Conservation (phyloP, 35 echinoderm and acorn worm species). For the Heliocidaris tuberculata region DNA sequence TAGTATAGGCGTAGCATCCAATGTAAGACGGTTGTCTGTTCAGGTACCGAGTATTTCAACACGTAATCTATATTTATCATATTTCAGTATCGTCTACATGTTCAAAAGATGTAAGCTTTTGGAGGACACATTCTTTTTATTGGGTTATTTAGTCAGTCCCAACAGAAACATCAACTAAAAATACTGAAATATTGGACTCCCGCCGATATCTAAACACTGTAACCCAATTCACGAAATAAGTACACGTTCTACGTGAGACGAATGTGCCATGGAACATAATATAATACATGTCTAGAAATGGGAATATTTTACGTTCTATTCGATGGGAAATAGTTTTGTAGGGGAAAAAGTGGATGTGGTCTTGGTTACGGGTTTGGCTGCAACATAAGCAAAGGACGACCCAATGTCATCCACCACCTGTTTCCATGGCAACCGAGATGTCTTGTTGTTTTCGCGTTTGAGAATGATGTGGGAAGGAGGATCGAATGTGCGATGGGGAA, state of each 20-base stretch:
- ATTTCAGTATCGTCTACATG: too few relatives aligned
- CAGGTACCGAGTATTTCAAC: too few relatives aligned
- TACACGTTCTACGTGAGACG: neutral
- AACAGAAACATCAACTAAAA: neutral
- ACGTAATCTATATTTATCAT: too few relatives aligned
- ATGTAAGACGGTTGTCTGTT: too few relatives aligned
- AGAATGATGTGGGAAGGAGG: neutral
- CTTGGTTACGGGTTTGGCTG: neutral
- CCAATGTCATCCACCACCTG: neutral
- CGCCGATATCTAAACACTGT: neutral
- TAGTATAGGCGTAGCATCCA: neutral
- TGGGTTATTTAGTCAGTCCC: neutral
- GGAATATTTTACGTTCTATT: neutral
- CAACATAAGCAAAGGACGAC: neutral
- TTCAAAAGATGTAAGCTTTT: neutral
- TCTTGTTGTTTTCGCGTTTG: neutral
- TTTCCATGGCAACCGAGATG: neutral
- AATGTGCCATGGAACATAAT: too few relatives aligned
- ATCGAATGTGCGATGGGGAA: neutral
- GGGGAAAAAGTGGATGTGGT: neutral
- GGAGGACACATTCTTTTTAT: neutral
- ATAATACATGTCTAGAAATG: neutral
- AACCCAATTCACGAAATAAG: neutral
- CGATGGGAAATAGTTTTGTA: neutral
- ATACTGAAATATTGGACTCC: neutral